Evolutionary conservation across 2,113 vertebrate genomes (phyloP), one percentile per base, ranked within the genome.

Genomic region (Periophthalmodon schlosseri): DNA sequence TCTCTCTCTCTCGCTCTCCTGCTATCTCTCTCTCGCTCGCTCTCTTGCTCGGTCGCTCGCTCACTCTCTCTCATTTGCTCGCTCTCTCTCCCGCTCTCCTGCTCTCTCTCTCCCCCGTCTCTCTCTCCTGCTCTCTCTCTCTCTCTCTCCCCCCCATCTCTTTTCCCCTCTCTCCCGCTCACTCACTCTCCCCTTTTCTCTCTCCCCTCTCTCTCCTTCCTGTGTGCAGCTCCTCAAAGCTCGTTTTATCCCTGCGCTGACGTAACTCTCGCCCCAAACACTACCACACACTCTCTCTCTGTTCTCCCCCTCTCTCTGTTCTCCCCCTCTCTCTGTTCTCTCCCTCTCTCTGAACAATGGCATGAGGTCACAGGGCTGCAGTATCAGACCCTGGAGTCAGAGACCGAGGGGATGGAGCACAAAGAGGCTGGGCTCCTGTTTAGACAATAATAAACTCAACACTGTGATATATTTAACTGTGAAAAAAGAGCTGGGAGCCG

Each of bases 341-440:
- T 28, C 28, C 28, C 46, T 47, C 46, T 79, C 71, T 57, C 71
- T 84, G 87, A 79, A 90, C 88, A 90, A 91, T 90, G 81, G 88
- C 69, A 89, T 91, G 89, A 90, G 86, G 90, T 90, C 87, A 91
- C 80, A 73, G 85, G 83, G 36, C 89, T 84, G 87, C 85, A 91
- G 86, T 89, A 89, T 91, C 87, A 81, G 85, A 79, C 86, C 90
- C 87, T 47, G 56, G 74, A 85, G 90, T 86, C 82, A 87, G 80
- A 86, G 86, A 89, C 79, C 3, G 76, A 75, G 77, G 81, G 85
- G 71, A 77, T 72, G 67, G 81, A 80, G 81, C 86, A 70, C 76
- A 86, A 86, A 85, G 81, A 78, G 28, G 68, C 34, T 68, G 66
- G 67, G 49, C 66, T 72, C 49, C 63, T 65, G 56, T 44, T 44